These are phyloP conservation scores for Drosophila sp. DNA, from an alignment of 1,140 invertebrate genomes.

Conservation along the genomic window DNA sequence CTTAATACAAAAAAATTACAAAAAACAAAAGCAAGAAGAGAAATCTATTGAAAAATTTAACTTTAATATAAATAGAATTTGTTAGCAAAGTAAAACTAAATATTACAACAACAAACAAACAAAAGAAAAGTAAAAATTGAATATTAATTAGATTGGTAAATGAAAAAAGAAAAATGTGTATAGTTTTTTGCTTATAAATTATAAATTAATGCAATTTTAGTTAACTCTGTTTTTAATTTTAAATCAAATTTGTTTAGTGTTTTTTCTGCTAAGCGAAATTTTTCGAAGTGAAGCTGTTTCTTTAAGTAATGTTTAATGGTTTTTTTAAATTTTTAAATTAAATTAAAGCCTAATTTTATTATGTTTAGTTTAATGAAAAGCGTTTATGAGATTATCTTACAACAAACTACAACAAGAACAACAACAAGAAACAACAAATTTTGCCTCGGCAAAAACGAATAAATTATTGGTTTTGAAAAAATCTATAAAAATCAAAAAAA, in stretches of 20 bases:
- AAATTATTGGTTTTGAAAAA: slow-evolving; percentile 81
- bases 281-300: slow-evolving; percentile 73
- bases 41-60: slow-evolving; percentile 75
- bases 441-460: slow-evolving; percentile 62
- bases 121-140: slow-evolving; percentile 36
- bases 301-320: slow-evolving; percentile 79
- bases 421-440: slow-evolving; percentile 39
- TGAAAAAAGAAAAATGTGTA: slow-evolving; percentile 60
- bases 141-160: slow-evolving; percentile 37
- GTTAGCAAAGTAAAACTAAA: slow-evolving; percentile 73
- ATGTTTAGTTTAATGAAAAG: slow-evolving; percentile 80
- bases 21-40: slow-evolving; percentile 38
- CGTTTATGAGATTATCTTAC: slow-evolving; percentile 75
- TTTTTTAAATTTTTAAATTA: slow-evolving; percentile 65
- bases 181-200: slow-evolving; percentile 64
- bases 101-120: slow-evolving; percentile 42
- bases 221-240: slow-evolving; percentile 80
- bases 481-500: slow-evolving; percentile 47
- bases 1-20: slow-evolving; percentile 38
- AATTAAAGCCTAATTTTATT: slow-evolving; percentile 79
- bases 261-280: slow-evolving; percentile 42
- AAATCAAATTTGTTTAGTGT: slow-evolving; percentile 73
- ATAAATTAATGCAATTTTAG: slow-evolving; percentile 78
- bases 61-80: slow-evolving; percentile 80
- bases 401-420: slow-evolving; percentile 36